These are phyloP conservation scores for Pseudomyrmex concolor DNA, from an alignment of 1,140 invertebrate species.

Conservation along the genomic window DNA sequence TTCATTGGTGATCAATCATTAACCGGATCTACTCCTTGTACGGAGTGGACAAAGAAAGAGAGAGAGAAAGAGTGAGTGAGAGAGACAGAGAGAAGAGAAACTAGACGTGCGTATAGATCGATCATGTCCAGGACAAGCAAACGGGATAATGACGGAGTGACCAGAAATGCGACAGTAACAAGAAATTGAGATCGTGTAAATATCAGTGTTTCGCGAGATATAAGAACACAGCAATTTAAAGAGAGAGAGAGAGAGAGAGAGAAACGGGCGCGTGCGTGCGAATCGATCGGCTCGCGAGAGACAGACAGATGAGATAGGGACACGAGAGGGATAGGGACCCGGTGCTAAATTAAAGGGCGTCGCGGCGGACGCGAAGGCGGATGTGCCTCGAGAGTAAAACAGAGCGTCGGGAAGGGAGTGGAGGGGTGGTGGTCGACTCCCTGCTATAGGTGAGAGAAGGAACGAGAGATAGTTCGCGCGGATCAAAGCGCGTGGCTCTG, in stretches of 20 bases:
- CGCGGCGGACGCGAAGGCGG: constrained; percentile 75
- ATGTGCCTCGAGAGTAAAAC: constrained; percentile 78
- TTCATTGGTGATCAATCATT: constrained; percentile 36
- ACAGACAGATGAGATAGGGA: constrained; percentile 29
- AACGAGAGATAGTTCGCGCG: constrained; percentile 36
- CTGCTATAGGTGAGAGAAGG: constrained; percentile 50
- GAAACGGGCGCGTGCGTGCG: constrained; percentile 10
- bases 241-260: background rate
- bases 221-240: constrained; percentile 22
- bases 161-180: constrained; percentile 7
- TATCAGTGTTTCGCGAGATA: constrained; percentile 7
- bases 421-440: constrained; percentile 15
- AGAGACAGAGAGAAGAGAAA: background rate
- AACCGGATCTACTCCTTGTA: background rate
- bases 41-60: too few species aligned
- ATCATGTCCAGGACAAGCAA: constrained; percentile 28
- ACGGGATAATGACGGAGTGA: constrained; percentile 19
- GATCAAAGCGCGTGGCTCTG: constrained; percentile 71
- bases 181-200: constrained; percentile 38
- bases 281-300: constrained; percentile 48
- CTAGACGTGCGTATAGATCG: constrained; percentile 26
- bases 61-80: too few species aligned
- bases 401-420: background rate
- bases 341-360: constrained; percentile 74
- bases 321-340: constrained; percentile 45